A percentile compares a stretch with the other conserved stretches of the same genome.
Conservation (phyloP, 2,113 vertebrate genomes). For the Oreotrochilus melanogaster region DNA sequence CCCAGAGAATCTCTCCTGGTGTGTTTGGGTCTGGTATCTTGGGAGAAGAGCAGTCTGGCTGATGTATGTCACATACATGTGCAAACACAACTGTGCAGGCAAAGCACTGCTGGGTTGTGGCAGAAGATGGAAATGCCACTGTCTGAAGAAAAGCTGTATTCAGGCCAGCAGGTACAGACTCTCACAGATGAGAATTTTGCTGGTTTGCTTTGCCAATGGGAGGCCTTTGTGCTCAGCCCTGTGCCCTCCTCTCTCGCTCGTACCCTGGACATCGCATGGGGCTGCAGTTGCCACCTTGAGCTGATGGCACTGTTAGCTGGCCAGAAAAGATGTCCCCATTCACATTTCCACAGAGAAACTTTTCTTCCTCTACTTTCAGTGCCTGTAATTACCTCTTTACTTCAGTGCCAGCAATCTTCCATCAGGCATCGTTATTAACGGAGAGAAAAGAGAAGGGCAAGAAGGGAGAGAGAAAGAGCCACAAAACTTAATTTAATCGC, state of each 20-base stretch:
- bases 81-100: neutral
- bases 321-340: slow-evolving; percentile 54
- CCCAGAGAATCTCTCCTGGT: neutral
- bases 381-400: slow-evolving; percentile 76
- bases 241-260: neutral
- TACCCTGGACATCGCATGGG: neutral
- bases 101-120: neutral
- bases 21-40: neutral
- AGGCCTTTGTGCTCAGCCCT: neutral
- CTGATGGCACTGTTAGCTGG: neutral
- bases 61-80: rapidly evolving
- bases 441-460: slow-evolving; percentile 46
- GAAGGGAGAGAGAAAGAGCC: slow-evolving; percentile 35
- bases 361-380: slow-evolving; percentile 63
- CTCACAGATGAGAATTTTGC: neutral
- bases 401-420: slow-evolving; percentile 75
- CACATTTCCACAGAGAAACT: slow-evolving; percentile 65
- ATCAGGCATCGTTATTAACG: slow-evolving; percentile 73
- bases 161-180: neutral
- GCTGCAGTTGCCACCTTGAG: neutral
- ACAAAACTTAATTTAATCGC: slow-evolving; percentile 84
- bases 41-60: neutral
- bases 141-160: neutral
- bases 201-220: neutral
- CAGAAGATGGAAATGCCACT: neutral